Percentiles rank a stretch among this genome's conserved stretches.
phyloP scores from a whole-genome alignment of 2,888 invertebrate genomes.

The Athalia cordata region DNA sequence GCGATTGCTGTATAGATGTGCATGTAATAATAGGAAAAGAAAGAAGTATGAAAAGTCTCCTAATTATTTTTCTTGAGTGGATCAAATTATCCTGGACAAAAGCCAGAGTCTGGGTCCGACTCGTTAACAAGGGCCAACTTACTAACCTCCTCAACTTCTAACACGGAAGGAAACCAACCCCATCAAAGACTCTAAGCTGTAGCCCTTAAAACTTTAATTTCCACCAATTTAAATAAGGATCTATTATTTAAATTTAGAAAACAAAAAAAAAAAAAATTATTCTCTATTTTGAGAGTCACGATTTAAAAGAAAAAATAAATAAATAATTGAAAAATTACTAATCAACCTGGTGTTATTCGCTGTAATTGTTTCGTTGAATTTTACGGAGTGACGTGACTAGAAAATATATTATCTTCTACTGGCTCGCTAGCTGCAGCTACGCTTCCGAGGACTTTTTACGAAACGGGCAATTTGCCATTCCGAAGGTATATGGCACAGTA shows the following conservation, averaged over 20 bases:
- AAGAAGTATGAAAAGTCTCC: background rate
- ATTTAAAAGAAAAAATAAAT: background rate
- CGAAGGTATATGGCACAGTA: conserved; percentile 18
- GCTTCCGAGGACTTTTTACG: conserved; percentile 17
- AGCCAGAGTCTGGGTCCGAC: background rate
- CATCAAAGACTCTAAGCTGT: background rate
- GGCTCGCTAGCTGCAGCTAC: too few species aligned
- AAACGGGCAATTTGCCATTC: conserved; percentile 34
- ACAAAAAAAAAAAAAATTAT: background rate
- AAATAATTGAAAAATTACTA: too few species aligned
- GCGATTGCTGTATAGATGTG: too few species aligned
- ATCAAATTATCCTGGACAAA: conserved; percentile 10
- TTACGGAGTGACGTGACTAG: too few species aligned
- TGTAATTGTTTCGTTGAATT: background rate
- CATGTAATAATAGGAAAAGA: too few species aligned
- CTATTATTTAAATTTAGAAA: too few species aligned
- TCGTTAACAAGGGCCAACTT: conserved; percentile 17
- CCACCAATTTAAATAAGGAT: background rate
- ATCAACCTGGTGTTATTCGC: background rate
- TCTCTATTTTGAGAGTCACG: background rate
- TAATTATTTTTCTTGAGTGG: conserved; percentile 25
- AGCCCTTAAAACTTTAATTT: background rate
- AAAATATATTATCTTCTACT: too few species aligned
- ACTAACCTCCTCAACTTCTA: background rate
- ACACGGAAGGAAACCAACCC: background rate